Evolutionary conservation across 2,797 vertebrate genomes (phyloP), one percentile per base, ranked within the genome.

Genomic region (Lithobates pipiens): DNA sequence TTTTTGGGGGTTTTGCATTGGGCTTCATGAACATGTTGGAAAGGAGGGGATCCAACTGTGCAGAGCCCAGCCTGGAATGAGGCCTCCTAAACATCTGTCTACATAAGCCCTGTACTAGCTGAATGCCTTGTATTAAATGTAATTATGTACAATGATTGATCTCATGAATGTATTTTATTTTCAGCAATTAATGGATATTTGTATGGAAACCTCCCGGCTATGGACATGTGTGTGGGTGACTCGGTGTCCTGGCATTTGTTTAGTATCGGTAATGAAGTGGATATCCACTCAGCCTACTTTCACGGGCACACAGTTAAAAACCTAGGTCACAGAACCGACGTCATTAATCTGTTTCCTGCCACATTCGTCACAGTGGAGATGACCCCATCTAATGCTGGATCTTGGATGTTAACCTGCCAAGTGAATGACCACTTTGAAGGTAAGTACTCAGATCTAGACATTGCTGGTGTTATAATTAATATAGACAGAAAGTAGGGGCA

Each of bases 251-350:
- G 97, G 97, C 96, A 99, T 91, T 91, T 99, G 88, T 95, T 98
- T 88, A 97, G 97, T 75, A 98, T 99, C 94, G 98, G 98, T 4
- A 97, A 95, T 2, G 98, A 99, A 91, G 95, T 96, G 68, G 98
- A 99, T 36, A 93, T 99, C 88, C 97, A 99, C 32, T 95, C 97
- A 0, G 97, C 94, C 0, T 96, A 96, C 82, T 99, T 99, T 91
- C 96, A 98, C 0, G 98, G 97, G 16, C 97, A 98, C 88, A 98
- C 97, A 0, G 91, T 99, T 79, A 91, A 96, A 67, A 94, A 93
- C 89, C 94, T 94, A 18, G 96, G 97, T 74, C 97, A 98, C 90
- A 94, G 97, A 71, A 93, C 95, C 0, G 98, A 98, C 11, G 95
- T 95, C 1, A 2, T 98, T 69, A 98, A 96, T 83, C 91, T 99